Conservation (phyloP, 2,797 vertebrate genomes). For the Takifugu rubripes region DNA sequence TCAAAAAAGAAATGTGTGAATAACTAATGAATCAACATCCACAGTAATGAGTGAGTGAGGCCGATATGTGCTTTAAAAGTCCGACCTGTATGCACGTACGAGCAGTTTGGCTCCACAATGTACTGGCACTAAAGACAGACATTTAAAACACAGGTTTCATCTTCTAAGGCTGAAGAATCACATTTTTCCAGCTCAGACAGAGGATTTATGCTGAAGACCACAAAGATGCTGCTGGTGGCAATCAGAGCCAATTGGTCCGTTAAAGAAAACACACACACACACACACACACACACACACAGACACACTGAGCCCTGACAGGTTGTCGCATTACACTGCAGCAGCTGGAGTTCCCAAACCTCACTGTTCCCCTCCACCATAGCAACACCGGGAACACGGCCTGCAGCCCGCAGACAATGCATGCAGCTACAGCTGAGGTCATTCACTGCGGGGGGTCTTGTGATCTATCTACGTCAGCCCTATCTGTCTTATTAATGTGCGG, state of each 20-base stretch:
- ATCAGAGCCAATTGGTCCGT: conserved; percentile 18
- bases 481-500: conserved; percentile 40
- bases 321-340: conserved; percentile 69
- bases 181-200: neutral
- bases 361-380: conserved; percentile 63
- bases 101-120: too few relatives aligned
- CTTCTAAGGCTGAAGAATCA: neutral
- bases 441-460: conserved; percentile 42
- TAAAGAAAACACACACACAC: conserved; percentile 1
- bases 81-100: too few relatives aligned
- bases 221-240: conserved; percentile 12
- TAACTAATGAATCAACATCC: too few relatives aligned
- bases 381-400: conserved; percentile 56
- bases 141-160: too few relatives aligned
- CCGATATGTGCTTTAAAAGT: too few relatives aligned
- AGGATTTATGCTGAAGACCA: neutral
- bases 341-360: conserved; percentile 60
- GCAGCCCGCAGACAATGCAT: conserved; percentile 60
- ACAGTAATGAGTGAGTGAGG: too few relatives aligned
- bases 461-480: conserved; percentile 12
- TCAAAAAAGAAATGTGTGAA: too few relatives aligned
- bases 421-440: conserved; percentile 60
- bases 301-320: conserved; percentile 33
- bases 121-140: too few relatives aligned
- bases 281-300: conserved; percentile 7